These are phyloP conservation scores for Himantopus leucocephalus DNA, from an alignment of 2,113 vertebrate species.

Conservation along the genomic window DNA sequence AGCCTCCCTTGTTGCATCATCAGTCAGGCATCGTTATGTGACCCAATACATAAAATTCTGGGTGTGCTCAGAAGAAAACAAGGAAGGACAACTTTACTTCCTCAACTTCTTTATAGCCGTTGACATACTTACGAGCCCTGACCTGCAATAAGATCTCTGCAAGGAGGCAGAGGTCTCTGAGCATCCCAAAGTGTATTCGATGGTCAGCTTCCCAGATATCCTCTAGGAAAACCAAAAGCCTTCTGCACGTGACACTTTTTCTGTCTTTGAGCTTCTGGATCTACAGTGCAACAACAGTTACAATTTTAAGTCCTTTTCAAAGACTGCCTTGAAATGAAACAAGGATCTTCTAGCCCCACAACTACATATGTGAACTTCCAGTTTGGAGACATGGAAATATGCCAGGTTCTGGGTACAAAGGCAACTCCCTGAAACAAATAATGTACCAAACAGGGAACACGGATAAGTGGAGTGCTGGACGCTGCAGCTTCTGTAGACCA, in stretches of 20 bases:
- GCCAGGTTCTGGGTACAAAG: not conserved
- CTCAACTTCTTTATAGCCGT: not conserved
- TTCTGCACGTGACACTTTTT: not conserved
- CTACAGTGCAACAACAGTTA: not conserved
- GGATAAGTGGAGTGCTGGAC: not conserved
- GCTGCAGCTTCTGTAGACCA: not conserved
- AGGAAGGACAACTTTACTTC: not conserved
- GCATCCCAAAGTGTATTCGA: accelerated
- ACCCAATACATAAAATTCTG: not conserved
- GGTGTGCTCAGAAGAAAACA: not conserved
- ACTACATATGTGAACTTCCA: not conserved
- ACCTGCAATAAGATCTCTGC: not conserved
- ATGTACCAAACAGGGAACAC: not conserved
- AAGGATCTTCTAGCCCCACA: not conserved
- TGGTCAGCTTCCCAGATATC: not conserved
- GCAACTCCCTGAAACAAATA: not conserved
- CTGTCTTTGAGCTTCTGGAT: not conserved
- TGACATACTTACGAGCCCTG: not conserved
- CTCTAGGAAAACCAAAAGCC: not conserved
- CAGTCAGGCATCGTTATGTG: accelerated
- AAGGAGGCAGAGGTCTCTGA: not conserved
- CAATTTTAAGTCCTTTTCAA: not conserved
- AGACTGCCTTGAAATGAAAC: not conserved
- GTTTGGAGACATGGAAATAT: accelerated
- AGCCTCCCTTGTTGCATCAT: not conserved